Conservation (phyloP, 2,797 vertebrate genomes). For the Triplophysa bombifrons region DNA sequence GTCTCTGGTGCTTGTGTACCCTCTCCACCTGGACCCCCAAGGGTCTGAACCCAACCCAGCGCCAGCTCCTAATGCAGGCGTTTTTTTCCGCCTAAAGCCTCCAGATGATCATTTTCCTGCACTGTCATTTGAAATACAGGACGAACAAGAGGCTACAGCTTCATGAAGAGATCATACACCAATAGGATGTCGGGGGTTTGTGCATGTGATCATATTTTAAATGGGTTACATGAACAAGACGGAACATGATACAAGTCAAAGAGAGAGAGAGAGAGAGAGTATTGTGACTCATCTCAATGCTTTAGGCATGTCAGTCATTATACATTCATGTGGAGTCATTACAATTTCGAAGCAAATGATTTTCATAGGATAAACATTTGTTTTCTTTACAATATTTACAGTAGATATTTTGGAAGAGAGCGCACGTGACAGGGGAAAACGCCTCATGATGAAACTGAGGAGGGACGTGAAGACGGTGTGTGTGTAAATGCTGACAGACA, state of each 20-base stretch:
- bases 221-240: slow-evolving; percentile 24
- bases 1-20: slow-evolving; percentile 43
- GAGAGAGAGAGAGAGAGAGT: neutral
- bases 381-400: neutral
- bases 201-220: neutral
- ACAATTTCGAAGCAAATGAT: too few relatives aligned
- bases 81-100: slow-evolving; percentile 64
- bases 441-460: neutral
- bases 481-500: neutral
- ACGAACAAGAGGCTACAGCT: slow-evolving; percentile 10
- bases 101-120: neutral
- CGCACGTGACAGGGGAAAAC: neutral
- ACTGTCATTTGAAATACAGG: neutral
- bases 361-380: neutral
- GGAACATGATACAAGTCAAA: slow-evolving; percentile 9
- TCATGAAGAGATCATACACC: slow-evolving; percentile 1
- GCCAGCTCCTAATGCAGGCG: slow-evolving; percentile 71
- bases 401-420: neutral
- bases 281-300: slow-evolving; percentile 9
- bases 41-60: slow-evolving; percentile 70
- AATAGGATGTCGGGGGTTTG: slow-evolving; percentile 9
- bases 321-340: too few relatives aligned
- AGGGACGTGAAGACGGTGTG: neutral
- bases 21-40: slow-evolving; percentile 60
- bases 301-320: too few relatives aligned